Evolutionary conservation across 2,888 invertebrate genomes (phyloP), one percentile per base, ranked within the genome.

Genomic region (Parascotia fuliginaria): DNA sequence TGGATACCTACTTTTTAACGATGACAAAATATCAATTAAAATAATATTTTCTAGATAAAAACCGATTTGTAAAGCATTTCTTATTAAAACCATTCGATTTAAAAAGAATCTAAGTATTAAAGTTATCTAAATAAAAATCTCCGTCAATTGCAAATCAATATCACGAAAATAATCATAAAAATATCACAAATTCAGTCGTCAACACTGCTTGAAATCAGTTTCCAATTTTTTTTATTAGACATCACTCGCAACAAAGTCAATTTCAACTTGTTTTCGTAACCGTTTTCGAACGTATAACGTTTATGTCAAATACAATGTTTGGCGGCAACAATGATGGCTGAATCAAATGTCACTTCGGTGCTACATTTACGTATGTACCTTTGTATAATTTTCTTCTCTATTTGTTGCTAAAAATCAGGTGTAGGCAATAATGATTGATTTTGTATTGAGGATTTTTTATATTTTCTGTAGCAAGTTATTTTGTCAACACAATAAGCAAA

Each of bases 241-340:
- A 70, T 68, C 66, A 65, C 60, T 58, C 54, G 56, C 57, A 69
- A 57, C 59, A 64, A 73, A 77, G 59, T 74, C 77, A 75, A 79
- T 81, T 79, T 69, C 65, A 68, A 66, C 61, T 71, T 65, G 65
- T 67, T 71, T 69, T 73, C 65, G 55, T 56, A 66, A 63, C 66
- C 76, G 70, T 73, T 77, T 72, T 65, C 73, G 78, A 75, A 72
- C 79, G 82, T 85, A 85, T 82, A 85, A 87, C 84, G 81, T 83
- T 80, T 75, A 66, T 77, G 88, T 89, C 89, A 87, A 83, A 82
- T 70, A 81, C 89, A 88, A 83, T 75, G 67, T 75, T 24, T 65
- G 60, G 57, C 62, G 70, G 69, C 76, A 76, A 86, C 85, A 87
- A 87, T 82, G 81, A 79, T 63, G 75, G 62, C 65, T 70, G 79